A percentile compares a stretch with the other conserved stretches of the same genome.
Conservation (phyloP, 2,797 vertebrate species). For the Gymnothorax reevesii region DNA sequence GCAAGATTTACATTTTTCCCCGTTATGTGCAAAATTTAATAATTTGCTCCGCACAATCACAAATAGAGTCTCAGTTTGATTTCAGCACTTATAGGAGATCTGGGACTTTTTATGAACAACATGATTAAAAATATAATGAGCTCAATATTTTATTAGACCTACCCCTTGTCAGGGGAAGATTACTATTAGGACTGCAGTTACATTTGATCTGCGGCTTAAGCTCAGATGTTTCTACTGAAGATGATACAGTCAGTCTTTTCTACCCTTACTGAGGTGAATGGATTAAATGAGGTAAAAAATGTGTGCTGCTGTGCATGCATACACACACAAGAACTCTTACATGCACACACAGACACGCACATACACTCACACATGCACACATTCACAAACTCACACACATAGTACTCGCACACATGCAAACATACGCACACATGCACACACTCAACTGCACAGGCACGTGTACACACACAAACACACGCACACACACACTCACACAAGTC, state of each 20-base stretch:
- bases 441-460: no score
- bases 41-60: background rate
- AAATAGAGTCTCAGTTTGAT: background rate
- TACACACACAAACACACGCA: background rate
- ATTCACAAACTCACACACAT: background rate
- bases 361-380: background rate
- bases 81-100: background rate
- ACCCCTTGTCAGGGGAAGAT: background rate
- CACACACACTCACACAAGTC: no score
- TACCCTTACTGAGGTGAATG: background rate
- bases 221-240: background rate
- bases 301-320: background rate
- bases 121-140: background rate
- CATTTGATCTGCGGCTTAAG: background rate
- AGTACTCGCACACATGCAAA: background rate
- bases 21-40: background rate
- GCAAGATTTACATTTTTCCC: background rate
- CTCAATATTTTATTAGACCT: background rate
- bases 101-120: background rate
- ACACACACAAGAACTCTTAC: background rate
- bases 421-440: background rate
- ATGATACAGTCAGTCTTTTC: background rate
- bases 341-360: no score
- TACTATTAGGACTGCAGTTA: conserved; percentile 1
- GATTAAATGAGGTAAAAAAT: background rate